Base-by-base conservation (phyloP, 2,797 vertebrate genomes). In the Tachyglossus aculeatus region DNA sequence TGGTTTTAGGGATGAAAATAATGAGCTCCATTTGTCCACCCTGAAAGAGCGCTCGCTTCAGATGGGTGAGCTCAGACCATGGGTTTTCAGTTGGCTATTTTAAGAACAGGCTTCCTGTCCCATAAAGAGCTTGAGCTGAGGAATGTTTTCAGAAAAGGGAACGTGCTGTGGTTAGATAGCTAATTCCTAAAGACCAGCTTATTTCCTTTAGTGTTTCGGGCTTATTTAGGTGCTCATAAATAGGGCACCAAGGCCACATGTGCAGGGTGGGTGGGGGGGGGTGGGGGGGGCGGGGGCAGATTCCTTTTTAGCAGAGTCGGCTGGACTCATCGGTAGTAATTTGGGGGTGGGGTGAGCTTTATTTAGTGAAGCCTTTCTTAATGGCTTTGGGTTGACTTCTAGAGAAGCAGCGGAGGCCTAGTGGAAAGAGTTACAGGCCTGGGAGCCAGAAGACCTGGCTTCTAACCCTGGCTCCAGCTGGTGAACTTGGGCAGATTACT, bases 331-430 rank as follows among this genome's bases (percentile, higher is more conserved):
- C 66, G 13, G 43, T 50, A 44, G 32, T 75, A 5, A 33, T 54
- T 67, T 68, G 37, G 27, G 54, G 14, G 15, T 14, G 67, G 38
- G n/a, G 19, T 25, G 65, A 19, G 21, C 2, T 38, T 69, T 68
- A 58, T 64, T 50, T 31, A 25, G 13, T 70, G 22, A 74, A 47
- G 22, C 22, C 44, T 44, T 62, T 52, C 14, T 15, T 64, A 31
- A 53, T 65, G 15, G 7, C 58, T 69, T 69, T 31, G 50, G 41
- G 53, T 74, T n/a, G n/a, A n/a, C n/a, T n/a, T n/a, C n/a, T n/a
- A n/a, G n/a, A n/a, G n/a, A n/a, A n/a, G n/a, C n/a, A n/a, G n/a
- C n/a, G n/a, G n/a, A n/a, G n/a, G n/a, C n/a, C n/a, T n/a, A n/a
- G n/a, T n/a, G n/a, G n/a, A n/a, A n/a, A n/a, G n/a, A n/a, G n/a